phyloP scores from a whole-genome alignment of 2,797 vertebrate species.

The Sternarchorhynchus goeldii region DNA sequence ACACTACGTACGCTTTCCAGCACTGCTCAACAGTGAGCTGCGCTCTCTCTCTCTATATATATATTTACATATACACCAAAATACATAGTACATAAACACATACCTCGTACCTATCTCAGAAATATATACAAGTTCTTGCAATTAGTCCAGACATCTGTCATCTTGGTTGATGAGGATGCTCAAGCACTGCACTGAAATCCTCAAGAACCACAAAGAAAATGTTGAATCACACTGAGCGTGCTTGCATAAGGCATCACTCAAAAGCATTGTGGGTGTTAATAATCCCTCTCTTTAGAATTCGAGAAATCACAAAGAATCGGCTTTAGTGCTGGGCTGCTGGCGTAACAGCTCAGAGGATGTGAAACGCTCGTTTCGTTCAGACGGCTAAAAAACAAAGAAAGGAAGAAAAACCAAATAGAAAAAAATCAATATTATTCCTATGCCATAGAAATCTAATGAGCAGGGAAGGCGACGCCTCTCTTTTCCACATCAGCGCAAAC shows the following conservation, averaged over 20 bases:
- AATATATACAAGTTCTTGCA: too few species aligned
- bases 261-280: conserved; percentile 27
- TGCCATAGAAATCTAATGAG: conserved; percentile 64
- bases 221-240: not conserved
- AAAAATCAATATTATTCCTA: conserved; percentile 62
- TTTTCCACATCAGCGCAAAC: conserved; percentile 58
- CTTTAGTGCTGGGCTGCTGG: conserved; percentile 17
- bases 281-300: conserved; percentile 31
- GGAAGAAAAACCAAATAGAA: conserved; percentile 18
- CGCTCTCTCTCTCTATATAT: too few species aligned
- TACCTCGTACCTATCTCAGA: too few species aligned
- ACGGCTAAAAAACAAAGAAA: conserved; percentile 59
- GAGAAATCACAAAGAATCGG: conserved; percentile 34
- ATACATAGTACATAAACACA: too few species aligned
- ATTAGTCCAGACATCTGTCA: conserved; percentile 15
- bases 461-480: conserved; percentile 57
- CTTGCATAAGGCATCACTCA: conserved; percentile 1
- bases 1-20: not conserved
- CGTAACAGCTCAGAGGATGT: conserved; percentile 23
- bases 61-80: too few species aligned
- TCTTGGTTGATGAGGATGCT: not conserved
- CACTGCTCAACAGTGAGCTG: not conserved
- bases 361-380: conserved; percentile 43
- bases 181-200: conserved; percentile 4
- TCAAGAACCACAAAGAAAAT: not conserved